phyloP scores from a whole-genome alignment of 2,113 vertebrate genomes.

The Ceyx cyanopectus region DNA sequence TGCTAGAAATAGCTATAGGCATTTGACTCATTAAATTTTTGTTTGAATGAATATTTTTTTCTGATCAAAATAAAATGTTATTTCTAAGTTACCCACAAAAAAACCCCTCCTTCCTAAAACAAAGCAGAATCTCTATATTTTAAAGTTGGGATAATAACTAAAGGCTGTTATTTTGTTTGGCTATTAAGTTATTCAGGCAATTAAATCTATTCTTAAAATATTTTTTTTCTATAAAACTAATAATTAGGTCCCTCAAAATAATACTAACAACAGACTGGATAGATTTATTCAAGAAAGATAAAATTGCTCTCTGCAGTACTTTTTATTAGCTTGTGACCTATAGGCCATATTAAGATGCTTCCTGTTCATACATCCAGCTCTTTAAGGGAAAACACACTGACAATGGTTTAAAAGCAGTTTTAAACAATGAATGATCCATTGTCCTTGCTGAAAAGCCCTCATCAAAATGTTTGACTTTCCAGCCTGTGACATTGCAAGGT shows the following conservation, averaged over 20 bases:
- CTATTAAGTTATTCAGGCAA: not conserved
- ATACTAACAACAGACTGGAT: not conserved
- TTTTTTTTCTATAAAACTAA: not conserved
- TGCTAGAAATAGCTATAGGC: not conserved
- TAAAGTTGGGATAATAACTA: not conserved
- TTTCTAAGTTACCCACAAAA: not conserved
- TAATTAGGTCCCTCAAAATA: not conserved
- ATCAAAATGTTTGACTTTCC: not conserved
- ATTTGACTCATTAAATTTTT: conserved; percentile 30
- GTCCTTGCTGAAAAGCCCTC: not conserved
- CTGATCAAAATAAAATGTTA: conserved; percentile 16
- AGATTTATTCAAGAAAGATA: not conserved
- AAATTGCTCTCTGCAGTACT: not conserved
- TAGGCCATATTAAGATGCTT: not conserved
- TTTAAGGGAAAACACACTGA: not conserved
- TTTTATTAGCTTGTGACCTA: not conserved
- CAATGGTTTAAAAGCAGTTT: not conserved
- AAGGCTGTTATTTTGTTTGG: not conserved
- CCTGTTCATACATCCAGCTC: not conserved
- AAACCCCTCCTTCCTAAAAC: not conserved
- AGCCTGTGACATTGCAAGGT: not conserved
- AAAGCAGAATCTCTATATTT: conserved; percentile 4
- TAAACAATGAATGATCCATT: not conserved
- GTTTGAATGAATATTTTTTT: not conserved
- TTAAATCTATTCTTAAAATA: not conserved